Conservation (phyloP, 2,888 invertebrate genomes). For the Aethes cnicana region DNA sequence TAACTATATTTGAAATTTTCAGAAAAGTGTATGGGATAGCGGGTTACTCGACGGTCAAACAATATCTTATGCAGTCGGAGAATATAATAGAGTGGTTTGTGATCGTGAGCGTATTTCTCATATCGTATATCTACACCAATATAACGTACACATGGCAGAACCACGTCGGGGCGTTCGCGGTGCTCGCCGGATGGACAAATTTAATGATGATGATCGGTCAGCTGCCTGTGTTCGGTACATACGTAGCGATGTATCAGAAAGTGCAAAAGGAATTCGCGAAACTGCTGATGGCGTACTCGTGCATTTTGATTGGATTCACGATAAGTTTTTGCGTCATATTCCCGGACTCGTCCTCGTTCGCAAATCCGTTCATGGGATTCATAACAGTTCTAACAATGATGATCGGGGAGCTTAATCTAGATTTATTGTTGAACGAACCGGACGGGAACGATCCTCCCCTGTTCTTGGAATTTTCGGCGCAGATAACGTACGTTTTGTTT, state of each 20-base stretch:
- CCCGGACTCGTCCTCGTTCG: slow-evolving; percentile 90
- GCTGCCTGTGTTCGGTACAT: slow-evolving; percentile 92
- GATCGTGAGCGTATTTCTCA: slow-evolving; percentile 91
- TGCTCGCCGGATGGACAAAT: slow-evolving; percentile 93
- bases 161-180: slow-evolving; percentile 93
- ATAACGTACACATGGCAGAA: slow-evolving; percentile 91
- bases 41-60: slow-evolving; percentile 90
- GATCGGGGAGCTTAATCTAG: slow-evolving; percentile 92
- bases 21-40: slow-evolving; percentile 91
- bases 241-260: slow-evolving; percentile 95
- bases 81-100: slow-evolving; percentile 95
- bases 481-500: slow-evolving; percentile 91
- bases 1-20: slow-evolving; percentile 90
- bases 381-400: slow-evolving; percentile 94
- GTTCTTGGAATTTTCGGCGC: slow-evolving; percentile 89
- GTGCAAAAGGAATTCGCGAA: slow-evolving; percentile 94
- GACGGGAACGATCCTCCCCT: slow-evolving; percentile 89
- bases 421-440: slow-evolving; percentile 88
- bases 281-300: slow-evolving; percentile 92
- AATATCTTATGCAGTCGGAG: slow-evolving; percentile 91
- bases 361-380: slow-evolving; percentile 92
- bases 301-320: slow-evolving; percentile 92
- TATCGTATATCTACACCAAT: slow-evolving; percentile 91
- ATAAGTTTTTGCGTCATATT: slow-evolving; percentile 94
- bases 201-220: slow-evolving; percentile 96